Conservation (phyloP, 1,140 invertebrate species). For the Eumaeus atala region DNA sequence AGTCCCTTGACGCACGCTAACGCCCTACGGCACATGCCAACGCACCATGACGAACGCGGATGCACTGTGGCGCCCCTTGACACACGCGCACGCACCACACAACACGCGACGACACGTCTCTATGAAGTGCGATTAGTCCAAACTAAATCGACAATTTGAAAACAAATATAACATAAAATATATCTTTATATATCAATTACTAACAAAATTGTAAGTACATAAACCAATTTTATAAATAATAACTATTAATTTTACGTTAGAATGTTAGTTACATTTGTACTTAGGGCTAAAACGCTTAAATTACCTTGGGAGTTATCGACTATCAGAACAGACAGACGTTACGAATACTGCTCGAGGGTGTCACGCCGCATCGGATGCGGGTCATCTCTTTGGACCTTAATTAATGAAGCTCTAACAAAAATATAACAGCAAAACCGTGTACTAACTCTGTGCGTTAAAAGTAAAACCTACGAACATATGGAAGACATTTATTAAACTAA, state of each 20-base stretch:
- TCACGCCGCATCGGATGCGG: slow-evolving; percentile 43
- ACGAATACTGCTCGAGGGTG: slow-evolving; percentile 58
- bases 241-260: slow-evolving; percentile 29
- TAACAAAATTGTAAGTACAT: slow-evolving; percentile 61
- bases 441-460: slow-evolving; percentile 15
- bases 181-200: slow-evolving; percentile 32
- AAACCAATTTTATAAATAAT: slow-evolving; percentile 59
- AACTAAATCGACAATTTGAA: slow-evolving; percentile 12
- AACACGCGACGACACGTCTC: too few species aligned
- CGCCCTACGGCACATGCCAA: too few species aligned
- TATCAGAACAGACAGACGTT: slow-evolving; percentile 10
- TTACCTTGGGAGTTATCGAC: slow-evolving; percentile 29
- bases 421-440: slow-evolving; percentile 12
- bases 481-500: slow-evolving; percentile 30
- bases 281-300: slow-evolving; percentile 43
- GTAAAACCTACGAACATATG: slow-evolving; percentile 30
- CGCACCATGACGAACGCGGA: too few species aligned
- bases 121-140: too few species aligned
- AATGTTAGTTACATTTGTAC: slow-evolving; percentile 62
- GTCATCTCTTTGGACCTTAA: slow-evolving; percentile 45
- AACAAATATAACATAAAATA: slow-evolving; percentile 42
- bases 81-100: too few species aligned
- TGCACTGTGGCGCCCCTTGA: too few species aligned
- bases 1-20: too few species aligned
- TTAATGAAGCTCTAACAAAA: slow-evolving; percentile 50